phyloP scores from a whole-genome alignment of 2,888 invertebrate species.

The Cotesia congregata region DNA sequence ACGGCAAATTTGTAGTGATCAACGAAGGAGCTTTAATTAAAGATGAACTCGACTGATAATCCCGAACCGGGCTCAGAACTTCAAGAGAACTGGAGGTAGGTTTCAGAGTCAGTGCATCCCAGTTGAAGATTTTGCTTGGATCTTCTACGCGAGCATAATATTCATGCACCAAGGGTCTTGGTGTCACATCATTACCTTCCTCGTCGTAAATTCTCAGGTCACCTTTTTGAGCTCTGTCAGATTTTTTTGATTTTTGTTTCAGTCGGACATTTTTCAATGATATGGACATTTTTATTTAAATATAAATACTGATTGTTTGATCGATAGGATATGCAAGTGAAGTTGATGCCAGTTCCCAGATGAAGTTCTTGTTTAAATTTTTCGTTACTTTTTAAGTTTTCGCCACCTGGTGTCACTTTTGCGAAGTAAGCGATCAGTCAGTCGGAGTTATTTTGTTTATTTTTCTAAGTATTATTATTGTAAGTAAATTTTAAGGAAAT shows the following conservation, averaged over 20 bases:
- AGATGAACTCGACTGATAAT: slow-evolving; percentile 29
- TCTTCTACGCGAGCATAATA: slow-evolving; percentile 63
- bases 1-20: slow-evolving; percentile 38
- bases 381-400: no score
- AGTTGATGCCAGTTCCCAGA: no score
- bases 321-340: no score
- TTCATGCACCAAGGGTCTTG: slow-evolving; percentile 67
- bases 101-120: slow-evolving; percentile 43
- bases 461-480: no score
- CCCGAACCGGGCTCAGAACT: slow-evolving; percentile 40
- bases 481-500: no score
- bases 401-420: no score
- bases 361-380: no score
- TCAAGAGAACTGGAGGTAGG: slow-evolving; percentile 40
- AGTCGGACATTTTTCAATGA: no score
- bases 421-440: no score
- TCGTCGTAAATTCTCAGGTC: slow-evolving; percentile 48
- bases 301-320: no score
- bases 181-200: slow-evolving; percentile 70
- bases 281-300: no score
- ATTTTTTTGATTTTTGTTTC: slow-evolving; percentile 32
- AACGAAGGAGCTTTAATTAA: slow-evolving; percentile 46
- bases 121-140: slow-evolving; percentile 49
- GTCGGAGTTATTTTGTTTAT: no score
- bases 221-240: background rate